A percentile compares a stretch with the other conserved stretches of the same genome.
Evolutionary conservation across 1,140 invertebrate species (phyloP).

Genomic region (Brachionus asplanchnoidis): DNA sequence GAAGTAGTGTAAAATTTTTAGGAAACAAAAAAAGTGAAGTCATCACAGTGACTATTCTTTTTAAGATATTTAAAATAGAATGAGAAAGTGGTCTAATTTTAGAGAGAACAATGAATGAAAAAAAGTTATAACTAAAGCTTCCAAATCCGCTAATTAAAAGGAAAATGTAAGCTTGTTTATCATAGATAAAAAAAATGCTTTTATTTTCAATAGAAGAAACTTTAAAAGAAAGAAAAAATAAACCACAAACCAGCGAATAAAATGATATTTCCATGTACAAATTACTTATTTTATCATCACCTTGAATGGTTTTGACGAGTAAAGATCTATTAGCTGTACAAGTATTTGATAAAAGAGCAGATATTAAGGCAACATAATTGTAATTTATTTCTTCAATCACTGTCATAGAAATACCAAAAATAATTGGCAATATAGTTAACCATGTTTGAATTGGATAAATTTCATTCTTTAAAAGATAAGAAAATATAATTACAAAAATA

Average conservation of each 20-base stretch:
- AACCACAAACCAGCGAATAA: neutral
- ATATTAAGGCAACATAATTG: neutral
- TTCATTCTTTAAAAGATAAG: neutral
- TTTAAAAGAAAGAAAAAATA: neutral
- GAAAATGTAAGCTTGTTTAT: neutral
- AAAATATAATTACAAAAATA: neutral
- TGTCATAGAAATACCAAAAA: neutral
- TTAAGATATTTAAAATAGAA: neutral
- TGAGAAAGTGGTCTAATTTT: neutral
- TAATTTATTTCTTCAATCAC: neutral
- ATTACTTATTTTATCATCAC: neutral
- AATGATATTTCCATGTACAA: neutral
- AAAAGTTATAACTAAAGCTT: neutral
- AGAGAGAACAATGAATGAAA: neutral
- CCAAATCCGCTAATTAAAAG: neutral
- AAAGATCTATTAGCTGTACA: neutral
- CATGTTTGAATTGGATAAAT: neutral
- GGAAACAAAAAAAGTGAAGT: neutral
- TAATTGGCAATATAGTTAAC: neutral
- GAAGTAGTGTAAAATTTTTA: neutral
- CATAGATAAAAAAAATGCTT: neutral
- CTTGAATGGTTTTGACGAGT: neutral
- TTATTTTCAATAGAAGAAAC: neutral
- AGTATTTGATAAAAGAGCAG: neutral
- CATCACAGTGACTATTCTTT: neutral